Base-by-base conservation (phyloP, 1,140 invertebrate species). In the Lineus longissimus region DNA sequence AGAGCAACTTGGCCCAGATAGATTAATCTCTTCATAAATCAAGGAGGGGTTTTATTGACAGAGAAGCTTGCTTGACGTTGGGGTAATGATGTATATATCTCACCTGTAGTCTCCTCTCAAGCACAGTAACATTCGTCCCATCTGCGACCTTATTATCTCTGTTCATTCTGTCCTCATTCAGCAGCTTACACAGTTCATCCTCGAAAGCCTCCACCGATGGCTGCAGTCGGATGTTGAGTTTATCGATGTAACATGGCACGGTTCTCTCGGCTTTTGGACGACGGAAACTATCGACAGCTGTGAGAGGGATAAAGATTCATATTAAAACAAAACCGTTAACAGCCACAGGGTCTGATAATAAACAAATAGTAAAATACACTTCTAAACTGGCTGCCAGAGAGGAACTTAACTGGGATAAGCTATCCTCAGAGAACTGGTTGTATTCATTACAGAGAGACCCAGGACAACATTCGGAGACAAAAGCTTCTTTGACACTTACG, bases 151-250 rank as follows among this genome's bases (percentile, higher is more conserved):
- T 62, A 66, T 70, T 51, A 61, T 67, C 30, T 51, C 64, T 63
- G 29, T 70, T 66, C 1, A 69, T 57, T 23, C 73, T 68, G 58
- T 82, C 80, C 59, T 81, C 74, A 31, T 70, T 73, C 30, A 80
- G 51, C 13, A 73, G 61, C 15, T 71, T 59, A 66, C 74, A 75
- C 15, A 82, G 61, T 30, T 81, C 77, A 19, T 75, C 74, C 58
- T 82, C 80, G 73, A 82, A 82, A 60, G 74, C 74, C 41, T 79
- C 77, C 2, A 80, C 62, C 17, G 71, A 74, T 15, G 79, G 79
- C 40, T 70, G 71, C 13, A 82, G 68, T 17, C 68, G 69, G n/a
- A 82, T 61, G 4, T 63, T 57, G 6, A 81, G 41, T n/a, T 74
- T 67, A 40, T 82, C 75, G 40, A 82, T 64, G 1, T 66, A 70